phyloP scores from a whole-genome alignment of 2,113 vertebrate species.

The Sebastes schlegelii region DNA sequence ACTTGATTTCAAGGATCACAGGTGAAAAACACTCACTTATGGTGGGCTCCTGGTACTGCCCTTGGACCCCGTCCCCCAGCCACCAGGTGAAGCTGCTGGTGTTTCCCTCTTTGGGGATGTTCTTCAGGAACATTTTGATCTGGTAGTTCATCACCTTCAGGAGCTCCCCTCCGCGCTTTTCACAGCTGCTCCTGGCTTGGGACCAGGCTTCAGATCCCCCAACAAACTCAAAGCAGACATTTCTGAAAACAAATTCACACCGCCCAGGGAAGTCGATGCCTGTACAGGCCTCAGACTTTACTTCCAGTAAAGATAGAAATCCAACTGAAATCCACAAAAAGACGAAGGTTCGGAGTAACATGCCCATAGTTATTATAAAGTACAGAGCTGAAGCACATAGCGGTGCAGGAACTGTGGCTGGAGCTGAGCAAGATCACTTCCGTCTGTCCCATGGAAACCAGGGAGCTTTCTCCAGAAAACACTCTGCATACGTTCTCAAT shows the following conservation, averaged over 20 bases:
- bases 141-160: constrained; percentile 52
- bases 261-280: background rate
- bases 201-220: constrained; percentile 63
- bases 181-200: constrained; percentile 72
- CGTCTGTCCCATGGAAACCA: constrained; percentile 76
- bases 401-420: constrained; percentile 17
- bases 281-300: constrained; percentile 15
- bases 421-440: constrained; percentile 50
- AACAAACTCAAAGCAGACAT: constrained; percentile 75
- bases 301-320: constrained; percentile 33
- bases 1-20: background rate
- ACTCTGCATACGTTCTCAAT: constrained; percentile 76
- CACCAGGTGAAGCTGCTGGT: constrained; percentile 74
- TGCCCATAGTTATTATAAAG: constrained; percentile 58
- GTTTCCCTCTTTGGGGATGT: constrained; percentile 26
- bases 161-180: constrained; percentile 73
- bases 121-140: constrained; percentile 56
- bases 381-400: constrained; percentile 40
- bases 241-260: constrained; percentile 53
- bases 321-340: constrained; percentile 72
- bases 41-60: background rate
- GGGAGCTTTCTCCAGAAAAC: constrained; percentile 69
- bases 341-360: constrained; percentile 34
- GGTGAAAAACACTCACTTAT: constrained; percentile 66
- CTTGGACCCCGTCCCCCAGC: constrained; percentile 65